Evolutionary conservation across 2,888 invertebrate genomes (phyloP), one percentile per base, ranked within the genome.

Genomic region (Byasa hedistus): DNA sequence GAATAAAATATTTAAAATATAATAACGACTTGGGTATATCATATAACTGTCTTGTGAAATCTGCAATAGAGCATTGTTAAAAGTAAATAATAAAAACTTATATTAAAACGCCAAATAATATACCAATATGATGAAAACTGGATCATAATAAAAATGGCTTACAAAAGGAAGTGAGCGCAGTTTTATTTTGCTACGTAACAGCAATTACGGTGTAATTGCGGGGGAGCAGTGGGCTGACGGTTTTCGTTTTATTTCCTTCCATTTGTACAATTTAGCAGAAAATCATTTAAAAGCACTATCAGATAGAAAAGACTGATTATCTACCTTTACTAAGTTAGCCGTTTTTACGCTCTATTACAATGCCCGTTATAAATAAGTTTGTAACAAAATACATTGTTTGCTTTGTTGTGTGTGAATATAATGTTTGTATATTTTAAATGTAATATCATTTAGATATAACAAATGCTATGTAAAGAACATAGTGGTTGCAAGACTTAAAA

Each of bases 151-250:
- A 64, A 55, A 59, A 64, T 21, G 64, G 57, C 36, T 64, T 63
- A 27, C 17, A 57, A 23, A 64, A 48, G 19, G 60, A 21, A 32
- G 10, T 19, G n/a, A 51, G 23, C 57, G n/a, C 27, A 22, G 27
- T 65, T 60, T 61, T 51, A 65, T 65, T 65, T 57, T 61, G 56
- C 56, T 51, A 60, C 52, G 61, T 65, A 59, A 65, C 61, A 52
- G 65, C 51, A 61, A 56, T 61, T 65, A 65, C 54, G 23, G 19
- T 57, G 44, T 61, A 65, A 65, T 61, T 65, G 61, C 51, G 55
- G 23, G 36, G n/a, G 56, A 23, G 61, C 32, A 44, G 57, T 60
- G 27, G 27, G 8, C 36, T 36, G 32, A 54, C 22, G 12, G 51
- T 48, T 57, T 52, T 36, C 27, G 56, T 57, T 52, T 57, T 61